Evolutionary conservation across 2,797 vertebrate genomes (phyloP).

Genomic region (Rhinatrema bivittatum): DNA sequence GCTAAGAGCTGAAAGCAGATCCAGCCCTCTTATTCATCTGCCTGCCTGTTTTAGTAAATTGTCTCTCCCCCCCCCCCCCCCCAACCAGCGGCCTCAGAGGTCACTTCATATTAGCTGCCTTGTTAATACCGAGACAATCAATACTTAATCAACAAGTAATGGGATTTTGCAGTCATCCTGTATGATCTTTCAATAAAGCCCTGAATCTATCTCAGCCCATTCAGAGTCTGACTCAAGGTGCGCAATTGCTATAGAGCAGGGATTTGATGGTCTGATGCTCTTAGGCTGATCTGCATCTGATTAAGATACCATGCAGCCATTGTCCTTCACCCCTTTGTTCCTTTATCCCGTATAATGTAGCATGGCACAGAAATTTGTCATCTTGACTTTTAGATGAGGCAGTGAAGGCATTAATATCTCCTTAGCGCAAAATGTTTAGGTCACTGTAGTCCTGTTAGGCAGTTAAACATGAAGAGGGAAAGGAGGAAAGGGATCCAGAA

Average conservation of each 20-base stretch:
- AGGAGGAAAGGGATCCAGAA: constrained; percentile 8
- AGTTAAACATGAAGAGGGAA: constrained; percentile 16
- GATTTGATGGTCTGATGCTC: constrained; percentile 93
- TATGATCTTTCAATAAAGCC: constrained; percentile 99
- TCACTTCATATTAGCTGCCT: constrained; percentile 98
- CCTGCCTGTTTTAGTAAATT: constrained; percentile 77
- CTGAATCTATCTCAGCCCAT: constrained; percentile 85
- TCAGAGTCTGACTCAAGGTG: constrained; percentile 72
- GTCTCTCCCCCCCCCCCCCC: constrained; percentile 46
- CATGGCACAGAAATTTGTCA: constrained; percentile 71
- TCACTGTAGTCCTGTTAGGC: constrained; percentile 35
- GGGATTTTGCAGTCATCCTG: constrained; percentile 98
- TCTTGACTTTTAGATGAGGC: constrained; percentile 66
- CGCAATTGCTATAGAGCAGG: constrained; percentile 59
- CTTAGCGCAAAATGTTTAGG: constrained; percentile 40
- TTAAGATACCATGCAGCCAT: constrained; percentile 79
- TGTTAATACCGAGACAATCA: constrained; percentile 98
- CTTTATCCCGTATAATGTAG: constrained; percentile 76
- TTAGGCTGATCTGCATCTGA: constrained; percentile 97
- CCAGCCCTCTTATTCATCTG: constrained; percentile 71
- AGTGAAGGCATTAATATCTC: constrained; percentile 62
- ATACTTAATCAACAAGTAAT: constrained; percentile 99
- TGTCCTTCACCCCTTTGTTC: constrained; percentile 91
- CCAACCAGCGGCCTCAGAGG: constrained; percentile 89
- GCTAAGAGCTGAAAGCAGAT: constrained; percentile 83